Percentiles rank a stretch among this genome's conserved stretches.
Evolutionary conservation across 30 jellyfish, hydroid and myxozoan genomes (phyloP).

Genomic region (Chrysaora quinquecirrha): DNA sequence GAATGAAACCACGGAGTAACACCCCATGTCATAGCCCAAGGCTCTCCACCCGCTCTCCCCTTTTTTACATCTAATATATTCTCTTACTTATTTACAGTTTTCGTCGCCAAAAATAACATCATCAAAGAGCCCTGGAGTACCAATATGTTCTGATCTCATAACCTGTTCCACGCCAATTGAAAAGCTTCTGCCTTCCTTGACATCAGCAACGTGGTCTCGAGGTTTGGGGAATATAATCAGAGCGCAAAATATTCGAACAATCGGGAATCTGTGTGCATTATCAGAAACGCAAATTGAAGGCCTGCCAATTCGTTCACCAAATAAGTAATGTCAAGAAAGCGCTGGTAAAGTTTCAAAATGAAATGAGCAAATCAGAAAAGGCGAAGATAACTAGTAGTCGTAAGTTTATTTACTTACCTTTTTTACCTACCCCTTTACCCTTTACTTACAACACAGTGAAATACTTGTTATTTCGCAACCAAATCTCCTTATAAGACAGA

Average conservation of each 20-base stretch:
- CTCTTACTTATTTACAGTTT: slow-evolving; percentile 25
- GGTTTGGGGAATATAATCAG: slow-evolving; percentile 91
- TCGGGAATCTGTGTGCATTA: slow-evolving; percentile 83
- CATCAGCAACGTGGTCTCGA: slow-evolving; percentile 79
- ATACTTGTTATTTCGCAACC: no score
- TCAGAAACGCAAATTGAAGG: slow-evolving; percentile 80
- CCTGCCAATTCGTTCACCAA: slow-evolving; percentile 95
- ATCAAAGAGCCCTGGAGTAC: slow-evolving; percentile 17
- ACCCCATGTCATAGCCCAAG: no score
- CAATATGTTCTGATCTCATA: slow-evolving; percentile 83
- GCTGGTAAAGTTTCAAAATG: slow-evolving; percentile 42
- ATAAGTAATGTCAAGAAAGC: slow-evolving; percentile 75
- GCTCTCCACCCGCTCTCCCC: no score
- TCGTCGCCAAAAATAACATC: slow-evolving; percentile 31
- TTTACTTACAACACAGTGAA: no score
- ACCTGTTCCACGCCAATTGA: slow-evolving; percentile 86
- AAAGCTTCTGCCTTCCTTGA: slow-evolving; percentile 81
- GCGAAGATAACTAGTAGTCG: neutral
- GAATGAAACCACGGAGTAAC: no score
- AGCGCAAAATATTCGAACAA: slow-evolving; percentile 88
- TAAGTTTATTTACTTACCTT: no score
- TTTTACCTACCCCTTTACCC: no score
- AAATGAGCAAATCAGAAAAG: slow-evolving; percentile 31
- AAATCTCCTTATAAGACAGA: no score
- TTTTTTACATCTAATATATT: no score